Conservation (phyloP, 2,113 vertebrate species). For the Oncorhynchus clarkii region DNA sequence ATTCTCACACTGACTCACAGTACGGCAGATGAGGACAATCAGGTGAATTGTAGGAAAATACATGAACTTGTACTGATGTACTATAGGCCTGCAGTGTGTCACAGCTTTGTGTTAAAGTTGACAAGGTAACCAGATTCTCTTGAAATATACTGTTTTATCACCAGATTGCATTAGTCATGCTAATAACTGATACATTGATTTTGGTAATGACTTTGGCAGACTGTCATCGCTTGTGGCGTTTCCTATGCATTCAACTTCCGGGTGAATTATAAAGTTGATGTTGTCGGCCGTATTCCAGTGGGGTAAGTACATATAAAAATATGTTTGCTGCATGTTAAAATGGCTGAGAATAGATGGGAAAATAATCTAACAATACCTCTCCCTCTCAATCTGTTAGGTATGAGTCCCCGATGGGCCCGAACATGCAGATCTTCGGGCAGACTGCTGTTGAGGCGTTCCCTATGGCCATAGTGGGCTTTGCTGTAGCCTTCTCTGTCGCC, state of each 20-base stretch:
- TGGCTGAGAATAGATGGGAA: not conserved
- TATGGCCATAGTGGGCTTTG: slow-evolving; percentile 89
- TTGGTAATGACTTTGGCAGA: slow-evolving; percentile 69
- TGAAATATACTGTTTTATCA: too few relatives aligned
- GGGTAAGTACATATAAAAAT: slow-evolving; percentile 74
- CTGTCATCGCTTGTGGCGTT: slow-evolving; percentile 84
- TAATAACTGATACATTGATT: not conserved
- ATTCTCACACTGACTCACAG: not conserved
- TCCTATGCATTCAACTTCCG: slow-evolving; percentile 83
- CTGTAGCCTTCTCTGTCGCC: slow-evolving; percentile 89
- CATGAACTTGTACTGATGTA: too few relatives aligned
- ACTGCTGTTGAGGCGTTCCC: slow-evolving; percentile 81
- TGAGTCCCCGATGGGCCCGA: slow-evolving; percentile 75
- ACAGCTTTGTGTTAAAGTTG: too few relatives aligned
- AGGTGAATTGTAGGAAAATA: not conserved
- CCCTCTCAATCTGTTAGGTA: slow-evolving; percentile 74
- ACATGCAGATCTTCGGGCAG: slow-evolving; percentile 68
- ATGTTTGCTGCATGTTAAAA: not conserved
- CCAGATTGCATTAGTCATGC: not conserved
- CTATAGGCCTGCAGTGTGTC: too few relatives aligned
- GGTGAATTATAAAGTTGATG: slow-evolving; percentile 71
- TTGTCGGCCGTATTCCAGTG: slow-evolving; percentile 79
- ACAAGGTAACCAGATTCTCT: too few relatives aligned
- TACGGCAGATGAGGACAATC: not conserved
- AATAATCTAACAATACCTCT: not conserved